phyloP scores from a whole-genome alignment of 2,888 invertebrate genomes.

The Catocala nupta region DNA sequence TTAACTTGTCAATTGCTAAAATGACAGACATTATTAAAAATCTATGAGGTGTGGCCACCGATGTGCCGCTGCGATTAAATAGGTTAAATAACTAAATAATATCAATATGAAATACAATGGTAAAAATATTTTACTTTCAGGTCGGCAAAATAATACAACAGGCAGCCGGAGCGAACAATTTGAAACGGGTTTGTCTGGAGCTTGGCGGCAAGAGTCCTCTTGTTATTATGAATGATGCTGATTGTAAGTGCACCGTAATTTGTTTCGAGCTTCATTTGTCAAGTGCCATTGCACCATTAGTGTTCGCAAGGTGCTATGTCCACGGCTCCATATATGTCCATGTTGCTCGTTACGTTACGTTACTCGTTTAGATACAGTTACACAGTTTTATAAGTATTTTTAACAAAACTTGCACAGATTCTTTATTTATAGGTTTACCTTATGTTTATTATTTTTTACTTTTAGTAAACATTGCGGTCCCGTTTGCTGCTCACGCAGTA shows the following conservation, averaged over 20 bases:
- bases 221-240: slow-evolving; percentile 92
- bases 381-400: too few species aligned
- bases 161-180: slow-evolving; percentile 91
- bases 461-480: slow-evolving; percentile 50
- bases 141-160: slow-evolving; percentile 88
- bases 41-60: too few species aligned
- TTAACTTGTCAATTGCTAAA: too few species aligned
- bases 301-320: too few species aligned
- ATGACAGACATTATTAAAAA: too few species aligned
- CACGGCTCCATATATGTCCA: too few species aligned
- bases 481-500: slow-evolving; percentile 48
- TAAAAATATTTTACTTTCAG: slow-evolving; percentile 42
- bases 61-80: too few species aligned
- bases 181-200: slow-evolving; percentile 94
- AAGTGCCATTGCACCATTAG: too few species aligned
- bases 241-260: slow-evolving; percentile 83
- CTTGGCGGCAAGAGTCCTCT: slow-evolving; percentile 96
- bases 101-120: neutral
- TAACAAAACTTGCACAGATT: too few species aligned
- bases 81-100: neutral
- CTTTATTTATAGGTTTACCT: neutral
- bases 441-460: slow-evolving; percentile 9
- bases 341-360: too few species aligned
- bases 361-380: too few species aligned
- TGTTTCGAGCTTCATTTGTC: too few species aligned